These are phyloP conservation scores for Bruchidius siliquastri DNA, from an alignment of 2,888 invertebrate species.

Conservation along the genomic window DNA sequence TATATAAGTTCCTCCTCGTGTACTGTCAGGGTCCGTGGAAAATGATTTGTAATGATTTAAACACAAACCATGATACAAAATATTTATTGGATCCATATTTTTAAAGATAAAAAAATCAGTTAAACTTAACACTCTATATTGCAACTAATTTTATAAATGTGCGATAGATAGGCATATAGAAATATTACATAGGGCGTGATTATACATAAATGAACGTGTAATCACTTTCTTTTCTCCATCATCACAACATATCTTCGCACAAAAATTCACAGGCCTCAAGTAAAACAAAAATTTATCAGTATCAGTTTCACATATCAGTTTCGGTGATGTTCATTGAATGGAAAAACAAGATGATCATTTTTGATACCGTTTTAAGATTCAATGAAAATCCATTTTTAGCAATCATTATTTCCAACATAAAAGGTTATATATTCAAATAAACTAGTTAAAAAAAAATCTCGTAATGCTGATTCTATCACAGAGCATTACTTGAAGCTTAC, in stretches of 20 bases:
- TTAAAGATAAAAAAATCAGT: slow-evolving; percentile 43
- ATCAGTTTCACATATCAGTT: not conserved
- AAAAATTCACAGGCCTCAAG: not conserved
- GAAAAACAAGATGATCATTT: not conserved
- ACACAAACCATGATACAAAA: slow-evolving; percentile 41
- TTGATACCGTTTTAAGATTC: not conserved
- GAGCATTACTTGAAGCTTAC: not conserved
- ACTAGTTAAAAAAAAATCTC: not conserved
- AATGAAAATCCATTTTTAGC: not conserved
- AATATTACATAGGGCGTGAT: slow-evolving; percentile 22
- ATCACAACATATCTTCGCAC: not conserved
- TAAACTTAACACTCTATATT: slow-evolving; percentile 40
- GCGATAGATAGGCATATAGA: slow-evolving; percentile 43
- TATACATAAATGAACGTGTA: slow-evolving; percentile 2
- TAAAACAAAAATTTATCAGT: not conserved
- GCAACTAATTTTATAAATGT: slow-evolving; percentile 41
- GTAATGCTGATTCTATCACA: not conserved
- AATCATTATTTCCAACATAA: not conserved
- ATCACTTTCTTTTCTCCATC: not conserved
- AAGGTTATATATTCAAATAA: not conserved
- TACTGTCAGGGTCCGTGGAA: too few relatives aligned
- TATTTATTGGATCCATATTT: slow-evolving; percentile 44
- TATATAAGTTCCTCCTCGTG: too few relatives aligned
- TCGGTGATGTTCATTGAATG: not conserved
- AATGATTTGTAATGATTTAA: slow-evolving; percentile 4